Conservation (phyloP, 2,888 invertebrate species). For the Chloroclysta siterata region DNA sequence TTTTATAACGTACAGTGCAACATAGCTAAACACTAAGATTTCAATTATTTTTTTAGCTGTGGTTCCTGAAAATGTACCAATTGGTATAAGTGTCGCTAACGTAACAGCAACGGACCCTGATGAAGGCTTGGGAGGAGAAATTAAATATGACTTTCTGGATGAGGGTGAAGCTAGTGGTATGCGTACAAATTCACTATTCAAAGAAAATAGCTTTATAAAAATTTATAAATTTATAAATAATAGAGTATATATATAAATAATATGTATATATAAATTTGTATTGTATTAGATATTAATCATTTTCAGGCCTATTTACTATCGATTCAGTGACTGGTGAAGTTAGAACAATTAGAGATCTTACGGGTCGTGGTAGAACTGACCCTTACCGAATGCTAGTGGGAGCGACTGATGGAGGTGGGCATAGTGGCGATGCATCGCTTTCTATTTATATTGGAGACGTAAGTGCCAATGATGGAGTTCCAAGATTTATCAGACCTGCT, state of each 20-base stretch:
- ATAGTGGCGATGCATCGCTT: conserved; percentile 86
- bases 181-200: conserved; percentile 16
- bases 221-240: no score
- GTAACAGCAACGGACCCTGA: conserved; percentile 91
- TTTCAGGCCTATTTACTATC: conserved; percentile 87
- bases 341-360: conserved; percentile 86
- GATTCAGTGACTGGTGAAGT: conserved; percentile 88
- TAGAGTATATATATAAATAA: no score
- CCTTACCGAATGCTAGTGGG: conserved; percentile 88
- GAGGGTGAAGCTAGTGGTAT: conserved; percentile 89
- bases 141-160: conserved; percentile 89
- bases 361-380: conserved; percentile 90
- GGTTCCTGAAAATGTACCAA: conserved; percentile 90
- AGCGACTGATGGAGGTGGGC: conserved; percentile 89
- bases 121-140: conserved; percentile 88
- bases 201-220: background rate
- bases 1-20: background rate
- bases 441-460: conserved; percentile 91
- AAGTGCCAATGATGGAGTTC: conserved; percentile 92
- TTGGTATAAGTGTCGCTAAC: conserved; percentile 87
- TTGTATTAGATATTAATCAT: background rate
- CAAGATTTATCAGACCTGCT: conserved; percentile 89
- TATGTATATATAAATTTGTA: no score
- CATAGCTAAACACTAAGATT: background rate
- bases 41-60: conserved; percentile 80